Conservation (phyloP, 2,888 invertebrate genomes). For the Malthinus flaveolus region DNA sequence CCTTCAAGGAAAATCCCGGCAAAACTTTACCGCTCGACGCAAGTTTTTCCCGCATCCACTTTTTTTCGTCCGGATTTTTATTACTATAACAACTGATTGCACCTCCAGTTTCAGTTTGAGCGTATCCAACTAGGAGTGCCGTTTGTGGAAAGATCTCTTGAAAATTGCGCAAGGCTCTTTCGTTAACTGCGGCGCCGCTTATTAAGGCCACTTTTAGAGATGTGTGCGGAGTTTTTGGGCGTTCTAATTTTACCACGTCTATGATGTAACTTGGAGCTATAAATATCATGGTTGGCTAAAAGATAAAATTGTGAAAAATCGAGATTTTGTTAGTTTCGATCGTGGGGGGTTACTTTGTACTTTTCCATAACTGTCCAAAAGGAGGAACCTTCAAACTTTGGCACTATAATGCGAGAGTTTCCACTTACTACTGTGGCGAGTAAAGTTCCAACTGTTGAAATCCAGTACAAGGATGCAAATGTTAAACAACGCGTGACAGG, state of each 20-base stretch:
- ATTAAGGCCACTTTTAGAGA: background rate
- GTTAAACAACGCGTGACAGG: background rate
- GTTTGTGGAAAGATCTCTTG: background rate
- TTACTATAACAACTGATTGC: background rate
- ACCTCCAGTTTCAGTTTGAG: background rate
- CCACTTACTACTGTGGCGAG: background rate
- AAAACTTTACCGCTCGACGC: constrained; percentile 27
- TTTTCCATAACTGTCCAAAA: background rate
- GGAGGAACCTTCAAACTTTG: background rate
- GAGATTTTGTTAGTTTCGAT: background rate
- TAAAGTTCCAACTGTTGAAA: background rate
- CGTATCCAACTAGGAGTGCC: background rate
- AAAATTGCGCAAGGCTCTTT: background rate
- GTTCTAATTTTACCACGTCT: background rate
- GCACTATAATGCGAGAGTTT: background rate
- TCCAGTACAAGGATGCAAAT: background rate
- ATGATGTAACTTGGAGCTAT: background rate
- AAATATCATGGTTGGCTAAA: constrained; percentile 11
- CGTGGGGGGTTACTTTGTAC: background rate
- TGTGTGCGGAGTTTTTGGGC: background rate
- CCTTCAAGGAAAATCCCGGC: background rate
- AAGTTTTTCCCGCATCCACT: background rate
- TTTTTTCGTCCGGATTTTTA: background rate
- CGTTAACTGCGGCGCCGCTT: background rate
- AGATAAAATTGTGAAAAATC: background rate